Percentiles rank a stretch among this genome's conserved stretches.
Evolutionary conservation across 2,113 vertebrate genomes (phyloP).

Genomic region (Chaenocephalus aceratus): DNA sequence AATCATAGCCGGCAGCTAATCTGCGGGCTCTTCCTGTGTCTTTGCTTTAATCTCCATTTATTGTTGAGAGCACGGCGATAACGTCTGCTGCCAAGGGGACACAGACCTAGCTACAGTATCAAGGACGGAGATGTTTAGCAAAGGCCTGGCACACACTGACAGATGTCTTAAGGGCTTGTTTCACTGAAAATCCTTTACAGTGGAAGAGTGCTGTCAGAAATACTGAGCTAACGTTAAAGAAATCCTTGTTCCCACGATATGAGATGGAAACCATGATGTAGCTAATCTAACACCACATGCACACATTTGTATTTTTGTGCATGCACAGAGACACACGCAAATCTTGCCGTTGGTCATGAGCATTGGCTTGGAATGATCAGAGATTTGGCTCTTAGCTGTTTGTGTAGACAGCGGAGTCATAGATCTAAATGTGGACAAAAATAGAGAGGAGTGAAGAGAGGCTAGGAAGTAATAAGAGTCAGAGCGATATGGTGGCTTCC

Average conservation of each 20-base stretch:
- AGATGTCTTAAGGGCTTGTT: conserved; percentile 30
- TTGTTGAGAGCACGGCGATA: conserved; percentile 50
- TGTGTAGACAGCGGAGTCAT: conserved; percentile 19
- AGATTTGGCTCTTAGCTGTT: conserved; percentile 3
- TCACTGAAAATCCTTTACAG: conserved; percentile 21
- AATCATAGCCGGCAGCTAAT: conserved; percentile 54
- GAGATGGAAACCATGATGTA: background rate
- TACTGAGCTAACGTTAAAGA: conserved; percentile 1
- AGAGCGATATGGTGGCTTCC: conserved; percentile 34
- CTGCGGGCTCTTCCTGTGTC: conserved; percentile 24
- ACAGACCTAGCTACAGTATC: conserved; percentile 41
- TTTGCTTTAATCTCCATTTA: conserved; percentile 65
- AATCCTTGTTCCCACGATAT: background rate
- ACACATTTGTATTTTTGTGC: background rate
- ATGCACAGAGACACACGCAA: conserved; percentile 1
- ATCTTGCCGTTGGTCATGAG: conserved; percentile 5
- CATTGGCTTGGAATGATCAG: conserved; percentile 3
- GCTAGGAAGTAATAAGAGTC: conserved; percentile 10
- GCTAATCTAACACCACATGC: background rate
- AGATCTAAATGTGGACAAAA: conserved; percentile 22
- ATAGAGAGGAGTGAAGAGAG: background rate
- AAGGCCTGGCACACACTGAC: conserved; percentile 25
- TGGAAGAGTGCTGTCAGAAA: background rate
- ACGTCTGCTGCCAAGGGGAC: conserved; percentile 54
- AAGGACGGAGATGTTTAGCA: conserved; percentile 49